Base-by-base conservation (phyloP, 2,888 invertebrate genomes). In the Epinotia bilunana region DNA sequence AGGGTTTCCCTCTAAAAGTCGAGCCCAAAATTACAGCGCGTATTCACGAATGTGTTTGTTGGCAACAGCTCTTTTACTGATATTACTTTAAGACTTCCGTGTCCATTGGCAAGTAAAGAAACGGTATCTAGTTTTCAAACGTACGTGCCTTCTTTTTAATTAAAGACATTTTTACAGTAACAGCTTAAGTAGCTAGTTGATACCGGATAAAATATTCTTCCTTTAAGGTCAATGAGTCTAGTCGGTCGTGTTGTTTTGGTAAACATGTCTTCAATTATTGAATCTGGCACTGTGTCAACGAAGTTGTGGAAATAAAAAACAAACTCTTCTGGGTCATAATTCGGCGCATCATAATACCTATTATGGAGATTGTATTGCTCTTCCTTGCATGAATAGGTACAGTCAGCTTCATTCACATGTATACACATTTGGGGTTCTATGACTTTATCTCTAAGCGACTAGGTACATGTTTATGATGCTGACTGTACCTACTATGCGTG, bases 1-100 rank as follows among this genome's bases (percentile, higher is more conserved):
- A 65, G 74, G 65, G 65, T 61, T 71, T 67, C 57, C 55, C 55
- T 71, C 67, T 67, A 72, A 72, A 67, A 71, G 46, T 67, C 72
- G 33, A 57, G 33, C 67, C 67, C 55, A n/a, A 75, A 62, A 62
- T 75, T 65, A 74, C 70, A 18, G 60, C 43, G 60, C 43, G 20
- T 58, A 46, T 20, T 60, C 71, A 4, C n/a, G n/a, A 43, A 71
- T 60, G 33, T 65, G 57, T 74, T 63, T 68, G 28, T 57, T 57
- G 39, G 11, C 68, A 57, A 57, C 28, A 23, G 62, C 43, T 20
- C 20, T 46, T 39, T 62, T 16, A 16, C 9, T 5, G 13, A 60
- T 60, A 60, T 60, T 60, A 12, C 13, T 16, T 7, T 53, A 53
- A n/a, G 53, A 53, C 39, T 39, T 39, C 39, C 39, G 39, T 7